Base-by-base conservation (phyloP, 1,140 invertebrate genomes). In the Lineus longissimus region DNA sequence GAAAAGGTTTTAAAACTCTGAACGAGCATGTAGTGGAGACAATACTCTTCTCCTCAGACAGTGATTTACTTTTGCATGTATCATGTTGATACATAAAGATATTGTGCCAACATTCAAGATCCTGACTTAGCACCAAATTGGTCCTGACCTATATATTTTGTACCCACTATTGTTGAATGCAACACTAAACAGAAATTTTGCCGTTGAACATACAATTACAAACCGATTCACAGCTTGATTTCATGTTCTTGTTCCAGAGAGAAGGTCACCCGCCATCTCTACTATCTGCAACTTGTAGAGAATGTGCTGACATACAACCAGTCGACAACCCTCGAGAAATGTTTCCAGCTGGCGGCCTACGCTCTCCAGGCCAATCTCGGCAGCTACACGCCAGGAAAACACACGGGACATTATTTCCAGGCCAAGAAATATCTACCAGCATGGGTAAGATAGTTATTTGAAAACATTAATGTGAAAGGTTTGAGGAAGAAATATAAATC, bases 351-450 rank as follows among this genome's bases (percentile, higher is more conserved):
- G 69, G 92, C 91, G 47, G 90, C 91, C 1, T 86, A 92, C 70
- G 92, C 93, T 54, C 84, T 97, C 45, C 94, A 97, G 82, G 92
- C 93, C 19, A 93, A 97, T 82, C 86, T 91, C 74, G 94, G 93
- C 0, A 91, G 95, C 82, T 87, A 72, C 61, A 70, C 71, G 55
- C 61, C 69, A 45, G 76, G 79, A 41, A 72, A 73, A 55, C 80
- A 84, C 67, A 63, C 58, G 2, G 72, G 85, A 70, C 76, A 85
- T 68, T 86, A 87, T 74, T 88, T 87, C 73, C 84, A 87, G 65
- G 83, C 85, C 11, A 77, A 83, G 27, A 85, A 86, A 62, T 94
- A 94, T 81, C 95, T 93, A 81, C 89, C 92, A 70, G 85, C 89
- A 41, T 86, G 85, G 85, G 85, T 85, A 74, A 70, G 76, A 73